phyloP scores from a whole-genome alignment of 2,797 vertebrate species.

The Periophthalmus magnuspinnatus region DNA sequence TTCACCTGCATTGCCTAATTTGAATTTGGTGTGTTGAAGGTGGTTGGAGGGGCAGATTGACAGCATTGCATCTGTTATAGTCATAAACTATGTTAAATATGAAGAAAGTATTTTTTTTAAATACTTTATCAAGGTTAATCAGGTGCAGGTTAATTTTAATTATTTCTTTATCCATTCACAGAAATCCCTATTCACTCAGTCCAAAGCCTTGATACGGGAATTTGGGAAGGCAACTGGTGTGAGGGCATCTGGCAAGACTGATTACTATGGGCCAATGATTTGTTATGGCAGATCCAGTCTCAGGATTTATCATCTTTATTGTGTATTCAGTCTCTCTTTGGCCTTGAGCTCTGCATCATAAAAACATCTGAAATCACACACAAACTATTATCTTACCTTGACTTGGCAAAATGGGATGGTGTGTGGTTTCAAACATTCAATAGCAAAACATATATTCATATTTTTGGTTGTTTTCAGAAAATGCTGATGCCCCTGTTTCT shows the following conservation, averaged over 20 bases:
- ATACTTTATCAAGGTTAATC: too few relatives aligned
- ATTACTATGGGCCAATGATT: neutral
- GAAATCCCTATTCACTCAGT: neutral
- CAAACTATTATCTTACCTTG: conserved; percentile 14
- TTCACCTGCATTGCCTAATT: too few relatives aligned
- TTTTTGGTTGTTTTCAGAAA: neutral
- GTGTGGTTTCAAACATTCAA: conserved; percentile 9
- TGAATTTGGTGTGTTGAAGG: too few relatives aligned
- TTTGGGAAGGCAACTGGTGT: neutral
- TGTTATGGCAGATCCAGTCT: neutral
- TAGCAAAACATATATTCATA: conserved; percentile 44
- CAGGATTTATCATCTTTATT: conserved; percentile 21
- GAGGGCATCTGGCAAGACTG: neutral
- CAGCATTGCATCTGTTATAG: too few relatives aligned
- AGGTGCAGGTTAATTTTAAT: neutral
- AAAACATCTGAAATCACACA: conserved; percentile 16
- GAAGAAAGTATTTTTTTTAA: too few relatives aligned
- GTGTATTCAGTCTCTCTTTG: conserved; percentile 34
- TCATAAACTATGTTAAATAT: too few relatives aligned
- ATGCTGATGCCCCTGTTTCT: too few relatives aligned
- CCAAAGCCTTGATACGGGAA: neutral
- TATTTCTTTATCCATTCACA: neutral
- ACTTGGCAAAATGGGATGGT: conserved; percentile 2
- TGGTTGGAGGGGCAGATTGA: too few relatives aligned
- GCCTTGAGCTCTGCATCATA: conserved; percentile 36